Conservation (phyloP, 2,888 invertebrate species). For the Andrena fulva region DNA sequence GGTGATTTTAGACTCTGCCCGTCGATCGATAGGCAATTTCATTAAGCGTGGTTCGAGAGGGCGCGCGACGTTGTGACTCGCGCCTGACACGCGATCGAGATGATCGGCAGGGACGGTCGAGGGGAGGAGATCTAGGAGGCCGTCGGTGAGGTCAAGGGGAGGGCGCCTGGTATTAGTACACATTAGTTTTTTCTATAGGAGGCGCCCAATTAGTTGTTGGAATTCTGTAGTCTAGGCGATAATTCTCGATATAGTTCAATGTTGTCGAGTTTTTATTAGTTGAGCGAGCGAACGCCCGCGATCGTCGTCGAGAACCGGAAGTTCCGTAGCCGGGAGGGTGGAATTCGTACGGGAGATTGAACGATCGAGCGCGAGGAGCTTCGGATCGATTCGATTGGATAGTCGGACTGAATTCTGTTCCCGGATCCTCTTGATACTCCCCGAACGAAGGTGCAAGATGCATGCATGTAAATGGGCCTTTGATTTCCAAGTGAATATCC, state of each 20-base stretch:
- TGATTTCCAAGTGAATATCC: neutral
- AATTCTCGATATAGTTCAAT: conserved; percentile 82
- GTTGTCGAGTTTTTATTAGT: conserved; percentile 80
- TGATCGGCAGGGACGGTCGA: conserved; percentile 14
- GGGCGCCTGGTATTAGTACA: conserved; percentile 84
- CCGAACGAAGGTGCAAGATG: neutral
- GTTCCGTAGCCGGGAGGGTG: neutral
- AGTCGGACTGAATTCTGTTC: neutral
- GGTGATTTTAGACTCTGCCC: conserved; percentile 25
- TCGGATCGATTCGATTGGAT: conserved; percentile 17
- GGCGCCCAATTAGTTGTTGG: conserved; percentile 83
- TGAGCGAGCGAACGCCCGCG: conserved; percentile 59
- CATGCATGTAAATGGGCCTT: neutral
- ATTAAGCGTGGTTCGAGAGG: neutral
- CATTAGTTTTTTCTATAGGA: conserved; percentile 80
- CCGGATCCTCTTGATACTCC: neutral
- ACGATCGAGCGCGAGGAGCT: conserved; percentile 15
- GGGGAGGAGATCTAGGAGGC: conserved; percentile 57
- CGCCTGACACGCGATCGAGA: neutral
- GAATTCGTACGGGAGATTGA: conserved; percentile 1
- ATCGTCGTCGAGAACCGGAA: conserved; percentile 49
- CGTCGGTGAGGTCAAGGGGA: conserved; percentile 77
- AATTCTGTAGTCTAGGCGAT: conserved; percentile 82
- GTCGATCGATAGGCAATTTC: conserved; percentile 33
- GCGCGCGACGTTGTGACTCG: neutral